Conservation (phyloP, 2,888 invertebrate genomes). For the Ferdinandea cuprea region DNA sequence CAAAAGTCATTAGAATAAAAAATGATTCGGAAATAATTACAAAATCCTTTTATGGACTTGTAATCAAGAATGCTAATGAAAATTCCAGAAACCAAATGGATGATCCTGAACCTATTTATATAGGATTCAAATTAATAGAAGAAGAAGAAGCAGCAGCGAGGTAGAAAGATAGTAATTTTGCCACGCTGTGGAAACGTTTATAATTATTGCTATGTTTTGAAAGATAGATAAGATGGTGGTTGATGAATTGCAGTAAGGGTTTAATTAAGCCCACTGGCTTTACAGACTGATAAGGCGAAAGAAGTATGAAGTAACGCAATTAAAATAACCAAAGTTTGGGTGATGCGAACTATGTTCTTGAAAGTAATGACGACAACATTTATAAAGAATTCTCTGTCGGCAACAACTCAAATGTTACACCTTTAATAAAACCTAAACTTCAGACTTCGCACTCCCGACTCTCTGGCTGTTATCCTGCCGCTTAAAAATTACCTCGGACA, state of each 20-base stretch:
- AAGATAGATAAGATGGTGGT: not conserved
- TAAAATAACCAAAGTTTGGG: too few species aligned
- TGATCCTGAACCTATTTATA: conserved; percentile 51
- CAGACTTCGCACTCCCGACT: too few species aligned
- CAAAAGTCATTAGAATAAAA: conserved; percentile 73
- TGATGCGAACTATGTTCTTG: too few species aligned
- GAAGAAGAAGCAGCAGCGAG: not conserved
- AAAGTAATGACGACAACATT: too few species aligned
- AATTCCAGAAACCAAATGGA: conserved; percentile 75
- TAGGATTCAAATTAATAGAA: conserved; percentile 1
- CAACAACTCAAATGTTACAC: not conserved
- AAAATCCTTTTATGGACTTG: conserved; percentile 64
- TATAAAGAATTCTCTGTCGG: not conserved
- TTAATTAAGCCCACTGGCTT: not conserved
- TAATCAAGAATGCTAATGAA: conserved; percentile 73
- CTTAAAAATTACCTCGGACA: too few species aligned
- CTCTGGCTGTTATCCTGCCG: too few species aligned
- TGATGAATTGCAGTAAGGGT: not conserved
- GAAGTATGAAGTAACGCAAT: not conserved
- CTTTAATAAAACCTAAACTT: too few species aligned
- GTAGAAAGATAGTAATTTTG: not conserved
- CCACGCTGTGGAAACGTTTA: not conserved
- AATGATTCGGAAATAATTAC: conserved; percentile 73
- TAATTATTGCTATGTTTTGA: not conserved
- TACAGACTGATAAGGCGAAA: not conserved